These are phyloP conservation scores for Onthophagus sagittarius DNA, from an alignment of 2,888 invertebrate species.

Conservation along the genomic window DNA sequence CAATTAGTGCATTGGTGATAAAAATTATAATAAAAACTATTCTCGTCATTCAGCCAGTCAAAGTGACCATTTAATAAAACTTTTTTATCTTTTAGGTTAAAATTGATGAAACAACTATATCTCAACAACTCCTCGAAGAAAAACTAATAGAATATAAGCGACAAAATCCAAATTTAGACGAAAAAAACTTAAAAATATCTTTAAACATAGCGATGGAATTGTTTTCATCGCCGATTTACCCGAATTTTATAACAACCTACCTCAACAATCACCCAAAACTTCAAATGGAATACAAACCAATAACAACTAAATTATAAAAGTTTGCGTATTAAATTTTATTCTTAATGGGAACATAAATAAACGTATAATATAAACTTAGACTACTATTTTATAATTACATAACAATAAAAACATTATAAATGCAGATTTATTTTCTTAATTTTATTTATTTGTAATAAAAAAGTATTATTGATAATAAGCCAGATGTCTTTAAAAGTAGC, in stretches of 20 bases:
- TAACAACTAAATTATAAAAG: background rate
- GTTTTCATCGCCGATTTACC: constrained; percentile 56
- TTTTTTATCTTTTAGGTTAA: constrained; percentile 45
- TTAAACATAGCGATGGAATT: constrained; percentile 57
- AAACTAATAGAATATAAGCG: constrained; percentile 49
- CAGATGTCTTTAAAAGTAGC: background rate
- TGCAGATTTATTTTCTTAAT: no score
- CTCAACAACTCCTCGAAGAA: constrained; percentile 41
- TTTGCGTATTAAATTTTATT: background rate
- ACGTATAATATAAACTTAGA: background rate
- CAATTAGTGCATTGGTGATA: constrained; percentile 19
- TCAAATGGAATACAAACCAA: background rate
- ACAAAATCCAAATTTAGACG: constrained; percentile 20
- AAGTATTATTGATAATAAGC: background rate
- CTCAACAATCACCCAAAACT: constrained; percentile 61
- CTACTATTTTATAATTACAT: no score
- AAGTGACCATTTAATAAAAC: constrained; percentile 15
- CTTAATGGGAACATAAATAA: background rate
- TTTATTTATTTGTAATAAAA: background rate
- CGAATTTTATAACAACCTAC: constrained; percentile 65
- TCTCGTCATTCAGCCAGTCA: no score
- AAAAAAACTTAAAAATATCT: constrained; percentile 29
- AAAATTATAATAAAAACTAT: constrained; percentile 2
- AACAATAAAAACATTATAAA: no score
- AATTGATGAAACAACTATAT: constrained; percentile 52